Evolutionary conservation across 2,113 vertebrate genomes (phyloP), one percentile per base, ranked within the genome.

Genomic region (Hemiprocne comata): DNA sequence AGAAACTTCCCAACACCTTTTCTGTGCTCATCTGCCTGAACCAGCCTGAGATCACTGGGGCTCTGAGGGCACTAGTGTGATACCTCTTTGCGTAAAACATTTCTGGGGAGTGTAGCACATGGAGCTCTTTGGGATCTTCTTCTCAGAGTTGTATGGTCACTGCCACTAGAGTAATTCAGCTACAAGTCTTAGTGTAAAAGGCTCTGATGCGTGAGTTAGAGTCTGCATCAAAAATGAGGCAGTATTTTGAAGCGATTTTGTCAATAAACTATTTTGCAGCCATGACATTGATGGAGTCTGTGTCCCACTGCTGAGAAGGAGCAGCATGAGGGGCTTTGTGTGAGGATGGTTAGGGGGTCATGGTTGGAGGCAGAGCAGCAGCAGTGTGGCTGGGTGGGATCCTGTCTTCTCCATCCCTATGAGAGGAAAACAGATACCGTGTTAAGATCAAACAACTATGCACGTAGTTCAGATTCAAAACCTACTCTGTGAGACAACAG

Each of bases 301-400:
- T n/a, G 10, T 33, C 31, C 29, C 46, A 3, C 26, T 50, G 70
- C 34, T 9, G 21, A 73, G 57, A 54, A 67, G 74, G 48, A 83
- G 51, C 16, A 33, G 72, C 0, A 0, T 7, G 33, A 46, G 38
- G 4, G 29, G 1, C 4, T 34, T 34, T 38, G 14, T 7, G 14
- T 0, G 6, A 61, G 7, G 10, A 2, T 8, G 15, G 15, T 34
- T 15, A 5, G 33, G n/a, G 65, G 42, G 20, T 28, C 2, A 1
- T 17, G 31, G 29, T 6, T 4, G 2, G 44, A 70, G 42, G 34
- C 67, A 83, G 62, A 89, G 57, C 26, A 0, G 0, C 40, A 51
- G 24, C 76, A 5, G 0, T 2, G 28, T 0, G 4, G 4, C 5
- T 31, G 48, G 7, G 15, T n/a, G 17, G 17, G 9, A 23, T 17